A percentile compares a stretch with the other conserved stretches of the same genome.
These are phyloP conservation scores for Platanista minor DNA, from an alignment of 2,113 vertebrate species.

Conservation along the genomic window DNA sequence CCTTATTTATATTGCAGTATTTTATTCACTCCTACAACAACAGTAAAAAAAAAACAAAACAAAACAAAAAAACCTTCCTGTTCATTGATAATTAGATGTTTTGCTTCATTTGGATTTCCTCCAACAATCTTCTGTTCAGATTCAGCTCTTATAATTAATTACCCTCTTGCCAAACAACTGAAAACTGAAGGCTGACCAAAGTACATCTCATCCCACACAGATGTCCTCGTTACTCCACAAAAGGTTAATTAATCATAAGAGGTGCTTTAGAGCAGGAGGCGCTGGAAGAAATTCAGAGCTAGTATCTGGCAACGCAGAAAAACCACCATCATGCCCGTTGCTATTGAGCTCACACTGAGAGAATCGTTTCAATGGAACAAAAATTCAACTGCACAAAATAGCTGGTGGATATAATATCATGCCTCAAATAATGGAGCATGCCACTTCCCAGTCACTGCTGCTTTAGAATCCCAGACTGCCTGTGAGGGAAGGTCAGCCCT, in stretches of 20 bases:
- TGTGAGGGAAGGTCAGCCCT: constrained; percentile 40
- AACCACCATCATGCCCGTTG: constrained; percentile 34
- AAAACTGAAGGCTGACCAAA: constrained; percentile 65
- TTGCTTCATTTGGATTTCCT: constrained; percentile 55
- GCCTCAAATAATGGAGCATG: constrained; percentile 30
- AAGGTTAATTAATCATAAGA: constrained; percentile 70
- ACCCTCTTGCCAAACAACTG: constrained; percentile 59
- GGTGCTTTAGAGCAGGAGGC: constrained; percentile 47
- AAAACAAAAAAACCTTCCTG: constrained; percentile 4
- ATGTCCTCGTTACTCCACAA: constrained; percentile 60
- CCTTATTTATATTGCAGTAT: constrained; percentile 43
- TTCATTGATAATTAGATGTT: constrained; percentile 60
- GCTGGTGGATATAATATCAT: constrained; percentile 40
- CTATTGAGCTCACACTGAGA: constrained; percentile 20
- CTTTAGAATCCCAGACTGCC: constrained; percentile 38
- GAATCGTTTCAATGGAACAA: neutral
- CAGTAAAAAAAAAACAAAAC: neutral
- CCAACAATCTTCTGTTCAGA: constrained; percentile 63
- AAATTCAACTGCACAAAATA: neutral
- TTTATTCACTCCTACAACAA: neutral
- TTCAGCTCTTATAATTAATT: constrained; percentile 60
- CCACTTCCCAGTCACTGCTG: constrained; percentile 41
- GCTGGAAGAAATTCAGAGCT: constrained; percentile 57
- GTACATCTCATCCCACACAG: constrained; percentile 57
- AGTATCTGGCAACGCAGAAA: constrained; percentile 34